These are phyloP conservation scores for Cryptus viduatorius DNA, from an alignment of 2,888 invertebrate species.

Conservation along the genomic window DNA sequence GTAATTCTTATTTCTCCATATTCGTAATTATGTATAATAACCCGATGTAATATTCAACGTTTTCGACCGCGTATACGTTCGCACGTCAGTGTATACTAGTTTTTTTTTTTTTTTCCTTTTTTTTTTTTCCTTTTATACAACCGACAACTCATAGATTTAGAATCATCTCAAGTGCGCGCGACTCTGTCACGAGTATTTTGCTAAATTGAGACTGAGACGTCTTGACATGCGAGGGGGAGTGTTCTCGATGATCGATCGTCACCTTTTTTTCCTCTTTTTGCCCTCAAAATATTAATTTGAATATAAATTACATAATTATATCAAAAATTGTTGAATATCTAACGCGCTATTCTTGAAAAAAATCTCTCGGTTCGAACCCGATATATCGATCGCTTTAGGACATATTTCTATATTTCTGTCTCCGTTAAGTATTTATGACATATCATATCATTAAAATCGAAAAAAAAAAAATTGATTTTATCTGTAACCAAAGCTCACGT, in stretches of 20 bases:
- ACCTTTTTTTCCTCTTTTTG: not conserved
- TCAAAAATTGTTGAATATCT: not conserved
- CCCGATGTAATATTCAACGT: slow-evolving; percentile 9
- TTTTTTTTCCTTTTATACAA: slow-evolving; percentile 26
- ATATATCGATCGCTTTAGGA: too few species aligned
- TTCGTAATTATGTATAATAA: not conserved
- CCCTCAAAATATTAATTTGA: not conserved
- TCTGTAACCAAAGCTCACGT: not conserved
- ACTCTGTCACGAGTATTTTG: slow-evolving; percentile 43
- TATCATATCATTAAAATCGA: too few species aligned
- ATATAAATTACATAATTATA: not conserved
- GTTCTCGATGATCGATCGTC: slow-evolving; percentile 40
- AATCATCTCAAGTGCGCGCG: slow-evolving; percentile 60
- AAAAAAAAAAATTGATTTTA: slow-evolving; percentile 1
- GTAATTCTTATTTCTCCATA: slow-evolving; percentile 9
- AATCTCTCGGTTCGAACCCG: too few species aligned
- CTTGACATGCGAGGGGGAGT: slow-evolving; percentile 5
- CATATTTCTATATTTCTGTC: too few species aligned
- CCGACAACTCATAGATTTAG: slow-evolving; percentile 44
- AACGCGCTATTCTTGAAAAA: not conserved
- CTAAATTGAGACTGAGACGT: slow-evolving; percentile 31
- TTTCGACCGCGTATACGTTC: not conserved
- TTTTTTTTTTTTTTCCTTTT: slow-evolving; percentile 19
- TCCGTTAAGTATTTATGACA: too few species aligned
- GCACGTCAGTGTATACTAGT: not conserved